Conservation (phyloP, 2,113 vertebrate species). For the Onychostoma macrolepis region DNA sequence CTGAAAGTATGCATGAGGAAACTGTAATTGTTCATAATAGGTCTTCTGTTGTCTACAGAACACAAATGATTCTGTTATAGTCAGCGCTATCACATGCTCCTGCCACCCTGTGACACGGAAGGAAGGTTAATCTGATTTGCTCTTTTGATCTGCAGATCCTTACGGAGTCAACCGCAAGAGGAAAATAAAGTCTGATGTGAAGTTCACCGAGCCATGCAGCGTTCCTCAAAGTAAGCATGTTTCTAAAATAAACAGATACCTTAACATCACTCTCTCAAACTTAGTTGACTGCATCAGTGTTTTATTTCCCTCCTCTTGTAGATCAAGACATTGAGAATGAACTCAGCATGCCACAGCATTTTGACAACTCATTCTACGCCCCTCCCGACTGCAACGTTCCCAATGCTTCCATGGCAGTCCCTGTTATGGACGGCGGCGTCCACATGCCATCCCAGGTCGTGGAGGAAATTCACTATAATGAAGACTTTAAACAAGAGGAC, state of each 20-base stretch:
- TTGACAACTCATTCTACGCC: slow-evolving; percentile 41
- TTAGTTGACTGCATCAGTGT: neutral
- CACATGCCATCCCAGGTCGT: neutral
- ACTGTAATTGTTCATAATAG: neutral
- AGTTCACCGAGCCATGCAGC: slow-evolving; percentile 65
- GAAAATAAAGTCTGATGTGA: slow-evolving; percentile 70
- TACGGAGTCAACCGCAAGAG: slow-evolving; percentile 79
- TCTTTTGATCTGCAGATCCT: slow-evolving; percentile 70
- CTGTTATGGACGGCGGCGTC: slow-evolving; percentile 18
- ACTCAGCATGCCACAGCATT: slow-evolving; percentile 36
- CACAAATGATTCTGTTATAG: neutral
- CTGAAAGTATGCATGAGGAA: slow-evolving; percentile 7
- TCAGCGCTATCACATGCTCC: neutral
- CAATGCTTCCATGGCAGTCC: slow-evolving; percentile 15
- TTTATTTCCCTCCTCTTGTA: slow-evolving; percentile 9
- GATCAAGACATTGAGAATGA: slow-evolving; percentile 60
- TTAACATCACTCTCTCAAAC: neutral
- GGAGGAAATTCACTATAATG: slow-evolving; percentile 53
- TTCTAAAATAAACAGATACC: neutral
- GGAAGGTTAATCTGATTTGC: slow-evolving; percentile 5
- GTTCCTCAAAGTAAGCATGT: slow-evolving; percentile 63
- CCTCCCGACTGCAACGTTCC: slow-evolving; percentile 32
- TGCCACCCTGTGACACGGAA: neutral
- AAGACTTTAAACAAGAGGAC: slow-evolving; percentile 50
- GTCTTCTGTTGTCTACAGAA: neutral